Percentiles rank a stretch among this genome's conserved stretches.
Evolutionary conservation across 2,797 vertebrate species (phyloP).

Genomic region (Pipistrellus kuhlii): DNA sequence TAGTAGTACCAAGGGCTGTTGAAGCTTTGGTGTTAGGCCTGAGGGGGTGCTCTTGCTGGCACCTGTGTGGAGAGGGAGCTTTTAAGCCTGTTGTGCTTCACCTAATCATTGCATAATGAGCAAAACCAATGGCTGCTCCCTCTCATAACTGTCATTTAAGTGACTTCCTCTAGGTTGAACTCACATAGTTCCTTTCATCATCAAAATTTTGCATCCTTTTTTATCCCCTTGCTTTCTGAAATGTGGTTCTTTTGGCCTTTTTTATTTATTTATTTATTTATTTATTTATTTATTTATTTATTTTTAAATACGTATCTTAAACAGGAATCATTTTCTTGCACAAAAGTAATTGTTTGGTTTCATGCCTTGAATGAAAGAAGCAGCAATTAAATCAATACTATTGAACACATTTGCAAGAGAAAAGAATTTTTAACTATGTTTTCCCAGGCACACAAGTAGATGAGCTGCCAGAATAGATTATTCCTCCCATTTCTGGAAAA

Average conservation of each 20-base stretch:
- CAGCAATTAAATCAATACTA: not conserved
- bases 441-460: not conserved
- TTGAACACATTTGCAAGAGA: conserved; percentile 33
- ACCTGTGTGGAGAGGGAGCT: fast-evolving
- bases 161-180: not conserved
- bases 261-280: not conserved
- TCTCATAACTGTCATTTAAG: not conserved
- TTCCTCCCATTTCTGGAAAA: conserved; percentile 32
- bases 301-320: conserved; percentile 8
- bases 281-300: not conserved
- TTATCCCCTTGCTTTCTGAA: not conserved
- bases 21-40: not conserved
- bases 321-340: conserved; percentile 26
- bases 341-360: not conserved
- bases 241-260: not conserved
- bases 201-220: conserved; percentile 44
- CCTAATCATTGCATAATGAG: not conserved
- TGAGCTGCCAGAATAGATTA: not conserved
- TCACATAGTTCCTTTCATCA: not conserved
- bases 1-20: no score
- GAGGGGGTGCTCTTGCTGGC: not conserved
- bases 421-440: not conserved
- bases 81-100: not conserved
- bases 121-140: not conserved
- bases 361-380: conserved; percentile 10